Evolutionary conservation across 2,113 vertebrate species (phyloP).

Genomic region (Channa maculata): DNA sequence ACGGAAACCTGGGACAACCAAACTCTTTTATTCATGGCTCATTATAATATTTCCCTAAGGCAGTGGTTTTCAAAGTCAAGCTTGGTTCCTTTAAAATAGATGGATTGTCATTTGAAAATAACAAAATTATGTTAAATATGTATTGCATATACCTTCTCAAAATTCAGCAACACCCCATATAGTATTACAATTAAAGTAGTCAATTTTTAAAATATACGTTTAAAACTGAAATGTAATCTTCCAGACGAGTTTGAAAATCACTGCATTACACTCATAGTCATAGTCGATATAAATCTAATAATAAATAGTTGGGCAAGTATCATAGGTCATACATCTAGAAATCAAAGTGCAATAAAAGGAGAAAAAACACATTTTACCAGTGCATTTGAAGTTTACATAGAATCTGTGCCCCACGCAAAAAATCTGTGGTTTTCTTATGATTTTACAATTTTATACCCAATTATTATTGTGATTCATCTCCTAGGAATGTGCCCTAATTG

Average conservation of each 20-base stretch:
- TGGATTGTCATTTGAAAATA: constrained; percentile 1
- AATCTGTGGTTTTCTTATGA: constrained; percentile 12
- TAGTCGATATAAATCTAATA: constrained; percentile 23
- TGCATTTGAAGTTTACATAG: constrained; percentile 6
- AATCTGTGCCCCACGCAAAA: constrained; percentile 20
- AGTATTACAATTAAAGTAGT: neutral
- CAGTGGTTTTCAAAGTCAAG: constrained; percentile 50
- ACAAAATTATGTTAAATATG: neutral
- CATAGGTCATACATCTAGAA: constrained; percentile 9
- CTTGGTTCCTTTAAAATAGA: constrained; percentile 13
- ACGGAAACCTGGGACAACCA: constrained; percentile 22
- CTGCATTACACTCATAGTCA: constrained; percentile 12
- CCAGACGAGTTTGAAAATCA: constrained; percentile 43
- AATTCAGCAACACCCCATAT: constrained; percentile 6
- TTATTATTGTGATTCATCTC: constrained; percentile 7
- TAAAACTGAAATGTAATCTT: constrained; percentile 9
- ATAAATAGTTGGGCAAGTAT: constrained; percentile 24
- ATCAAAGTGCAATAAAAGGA: constrained; percentile 51
- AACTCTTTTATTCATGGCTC: constrained; percentile 29
- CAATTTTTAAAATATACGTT: neutral
- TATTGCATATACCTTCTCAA: neutral
- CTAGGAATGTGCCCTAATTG: neutral
- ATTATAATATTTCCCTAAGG: constrained; percentile 6
- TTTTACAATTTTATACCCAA: neutral
- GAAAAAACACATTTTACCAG: neutral